Percentiles rank a stretch among this genome's conserved stretches.
phyloP scores from a whole-genome alignment of 2,113 vertebrate species.

The Chiloscyllium plagiosum region DNA sequence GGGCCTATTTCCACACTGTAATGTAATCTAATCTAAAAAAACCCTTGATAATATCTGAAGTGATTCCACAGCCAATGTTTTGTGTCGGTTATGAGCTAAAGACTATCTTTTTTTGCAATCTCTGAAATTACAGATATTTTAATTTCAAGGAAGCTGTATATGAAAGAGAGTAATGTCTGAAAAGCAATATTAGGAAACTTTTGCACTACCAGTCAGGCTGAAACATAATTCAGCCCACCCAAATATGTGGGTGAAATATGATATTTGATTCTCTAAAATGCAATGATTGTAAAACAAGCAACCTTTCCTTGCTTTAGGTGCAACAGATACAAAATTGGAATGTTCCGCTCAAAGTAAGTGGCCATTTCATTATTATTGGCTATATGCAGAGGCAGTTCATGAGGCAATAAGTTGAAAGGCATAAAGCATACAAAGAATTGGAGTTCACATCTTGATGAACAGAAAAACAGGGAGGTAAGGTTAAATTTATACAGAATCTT shows the following conservation, averaged over 20 bases:
- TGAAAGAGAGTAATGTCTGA: conserved; percentile 2
- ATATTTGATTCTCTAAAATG: neutral
- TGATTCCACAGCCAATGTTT: neutral
- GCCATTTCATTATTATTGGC: neutral
- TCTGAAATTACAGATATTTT: neutral
- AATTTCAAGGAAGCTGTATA: neutral
- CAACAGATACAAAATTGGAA: neutral
- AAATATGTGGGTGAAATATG: neutral
- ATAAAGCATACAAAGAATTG: neutral
- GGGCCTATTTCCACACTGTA: no score
- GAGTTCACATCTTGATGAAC: neutral
- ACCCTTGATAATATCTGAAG: neutral
- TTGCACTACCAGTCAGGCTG: neutral
- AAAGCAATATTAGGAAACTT: neutral
- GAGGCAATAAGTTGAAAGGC: neutral
- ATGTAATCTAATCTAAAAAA: no score
- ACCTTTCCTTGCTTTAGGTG: neutral
- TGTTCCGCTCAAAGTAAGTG: neutral
- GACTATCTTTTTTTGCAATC: neutral
- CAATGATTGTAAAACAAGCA: neutral
- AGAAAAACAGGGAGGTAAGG: neutral
- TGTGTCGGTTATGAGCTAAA: neutral
- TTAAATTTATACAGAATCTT: neutral
- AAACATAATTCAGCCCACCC: neutral
- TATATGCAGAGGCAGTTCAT: no score